Evolutionary conservation across 2,113 vertebrate species (phyloP).

Genomic region (Crocuta crocuta): DNA sequence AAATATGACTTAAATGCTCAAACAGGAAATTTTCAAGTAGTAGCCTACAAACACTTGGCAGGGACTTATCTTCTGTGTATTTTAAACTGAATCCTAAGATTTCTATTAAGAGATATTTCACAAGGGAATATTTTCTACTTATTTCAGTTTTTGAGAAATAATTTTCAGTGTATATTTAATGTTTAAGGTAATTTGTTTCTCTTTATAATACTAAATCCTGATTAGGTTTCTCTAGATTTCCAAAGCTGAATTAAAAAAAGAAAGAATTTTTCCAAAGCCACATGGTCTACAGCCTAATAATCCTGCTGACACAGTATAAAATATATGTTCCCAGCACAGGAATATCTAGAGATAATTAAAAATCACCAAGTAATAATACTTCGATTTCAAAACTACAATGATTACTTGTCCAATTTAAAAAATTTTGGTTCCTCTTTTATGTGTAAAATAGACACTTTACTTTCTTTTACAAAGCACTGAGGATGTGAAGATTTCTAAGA

Average conservation of each 20-base stretch:
- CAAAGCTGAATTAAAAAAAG: slow-evolving; percentile 31
- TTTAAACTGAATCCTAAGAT: slow-evolving; percentile 11
- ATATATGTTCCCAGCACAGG: background rate
- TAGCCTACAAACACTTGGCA: background rate
- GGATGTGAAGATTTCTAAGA: slow-evolving; percentile 26
- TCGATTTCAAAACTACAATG: background rate
- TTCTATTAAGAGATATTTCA: background rate
- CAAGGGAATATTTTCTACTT: slow-evolving; percentile 50
- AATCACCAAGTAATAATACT: slow-evolving; percentile 20
- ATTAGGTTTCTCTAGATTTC: slow-evolving; percentile 20
- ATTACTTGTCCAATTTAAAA: background rate
- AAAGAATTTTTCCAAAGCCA: slow-evolving; percentile 34
- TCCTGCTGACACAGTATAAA: background rate
- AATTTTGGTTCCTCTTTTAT: background rate
- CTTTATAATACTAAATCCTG: slow-evolving; percentile 24
- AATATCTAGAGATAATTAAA: slow-evolving; percentile 27
- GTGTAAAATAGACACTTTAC: background rate
- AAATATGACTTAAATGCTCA: slow-evolving; percentile 40
- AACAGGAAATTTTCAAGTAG: slow-evolving; percentile 18
- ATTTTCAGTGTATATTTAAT: slow-evolving; percentile 1
- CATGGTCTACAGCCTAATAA: background rate
- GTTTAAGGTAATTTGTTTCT: slow-evolving; percentile 17
- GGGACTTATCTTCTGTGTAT: background rate
- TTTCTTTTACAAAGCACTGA: background rate
- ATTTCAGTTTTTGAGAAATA: slow-evolving; percentile 32